phyloP scores from a whole-genome alignment of 1,140 invertebrate genomes.

The Paramacrobiotus metropolitanus region DNA sequence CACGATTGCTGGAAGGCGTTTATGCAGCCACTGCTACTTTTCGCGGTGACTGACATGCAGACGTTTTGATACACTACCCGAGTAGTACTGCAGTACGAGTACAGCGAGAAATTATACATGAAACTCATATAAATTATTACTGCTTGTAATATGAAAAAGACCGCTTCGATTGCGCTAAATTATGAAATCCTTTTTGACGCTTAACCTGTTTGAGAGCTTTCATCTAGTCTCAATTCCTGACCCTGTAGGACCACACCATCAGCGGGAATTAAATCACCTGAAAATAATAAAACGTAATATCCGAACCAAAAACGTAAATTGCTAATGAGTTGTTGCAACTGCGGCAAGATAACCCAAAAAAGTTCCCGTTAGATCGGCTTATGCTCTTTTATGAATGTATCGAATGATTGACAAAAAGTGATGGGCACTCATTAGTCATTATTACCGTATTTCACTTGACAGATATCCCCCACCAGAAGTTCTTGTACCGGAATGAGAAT shows the following conservation, averaged over 20 bases:
- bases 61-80: background rate
- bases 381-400: background rate
- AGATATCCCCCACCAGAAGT: background rate
- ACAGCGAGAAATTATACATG: no score
- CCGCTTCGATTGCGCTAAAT: no score
- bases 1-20: no score
- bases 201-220: conserved; percentile 18
- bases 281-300: background rate
- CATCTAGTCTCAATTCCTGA: conserved; percentile 20
- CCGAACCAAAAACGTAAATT: background rate
- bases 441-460: conserved; percentile 18
- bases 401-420: background rate
- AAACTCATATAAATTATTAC: no score
- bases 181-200: no score
- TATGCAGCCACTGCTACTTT: no score
- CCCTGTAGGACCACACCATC: conserved; percentile 19
- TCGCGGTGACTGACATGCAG: no score
- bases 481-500: background rate
- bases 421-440: no score
- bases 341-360: no score
- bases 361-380: no score
- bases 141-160: no score
- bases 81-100: background rate
- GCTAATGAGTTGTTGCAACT: no score
- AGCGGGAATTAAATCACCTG: conserved; percentile 18